Evolutionary conservation across 53 echinoderm and acorn worm genomes (phyloP).

Genomic region (Hippasteria phrygiana): DNA sequence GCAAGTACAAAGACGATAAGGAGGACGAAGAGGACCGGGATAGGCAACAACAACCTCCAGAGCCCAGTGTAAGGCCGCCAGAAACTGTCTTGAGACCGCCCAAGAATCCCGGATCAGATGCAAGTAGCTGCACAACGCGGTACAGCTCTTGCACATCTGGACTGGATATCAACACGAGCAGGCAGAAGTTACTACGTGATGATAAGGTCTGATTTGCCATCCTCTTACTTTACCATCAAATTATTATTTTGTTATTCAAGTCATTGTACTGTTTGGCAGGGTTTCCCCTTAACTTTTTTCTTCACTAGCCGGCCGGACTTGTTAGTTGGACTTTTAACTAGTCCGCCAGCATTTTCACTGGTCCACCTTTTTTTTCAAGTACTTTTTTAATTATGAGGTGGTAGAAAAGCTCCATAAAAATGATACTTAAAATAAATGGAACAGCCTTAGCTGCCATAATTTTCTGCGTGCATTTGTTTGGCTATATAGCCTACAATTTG

Average conservation of each 20-base stretch:
- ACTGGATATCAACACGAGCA: slow-evolving; percentile 34
- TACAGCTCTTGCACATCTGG: slow-evolving; percentile 17
- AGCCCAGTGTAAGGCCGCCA: not conserved
- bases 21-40: not conserved
- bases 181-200: slow-evolving; percentile 39
- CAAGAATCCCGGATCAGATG: not conserved
- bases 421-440: too few species aligned
- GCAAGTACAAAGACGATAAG: slow-evolving; percentile 30
- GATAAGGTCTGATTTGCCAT: slow-evolving; percentile 63
- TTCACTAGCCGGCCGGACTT: too few species aligned
- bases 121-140: slow-evolving; percentile 8
- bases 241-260: not conserved
- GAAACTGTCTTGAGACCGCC: not conserved
- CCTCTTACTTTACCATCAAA: not conserved
- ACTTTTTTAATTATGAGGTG: too few species aligned
- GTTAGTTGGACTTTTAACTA: too few species aligned
- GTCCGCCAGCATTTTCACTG: too few species aligned
- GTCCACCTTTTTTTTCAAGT: too few species aligned
- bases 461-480: too few species aligned
- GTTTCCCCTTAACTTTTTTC: too few species aligned
- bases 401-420: too few species aligned
- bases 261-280: too few species aligned
- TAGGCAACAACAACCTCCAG: not conserved
- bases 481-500: too few species aligned
- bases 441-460: too few species aligned